Base-by-base conservation (phyloP, 2,113 vertebrate genomes). In the Amblyornis subalaris region DNA sequence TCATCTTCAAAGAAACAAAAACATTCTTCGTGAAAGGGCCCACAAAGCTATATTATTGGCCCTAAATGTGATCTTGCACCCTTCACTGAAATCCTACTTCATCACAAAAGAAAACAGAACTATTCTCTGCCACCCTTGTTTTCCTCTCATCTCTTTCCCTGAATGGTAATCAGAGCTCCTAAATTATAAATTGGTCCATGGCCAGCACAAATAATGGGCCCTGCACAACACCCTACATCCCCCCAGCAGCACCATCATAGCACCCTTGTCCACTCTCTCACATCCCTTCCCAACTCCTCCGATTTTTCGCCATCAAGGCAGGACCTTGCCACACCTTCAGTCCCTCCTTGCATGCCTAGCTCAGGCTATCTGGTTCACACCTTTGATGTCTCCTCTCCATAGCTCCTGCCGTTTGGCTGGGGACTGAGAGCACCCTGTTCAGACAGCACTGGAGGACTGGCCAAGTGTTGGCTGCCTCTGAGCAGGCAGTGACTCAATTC, bases 1-100 rank as follows among this genome's bases (percentile, higher is more conserved):
- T 95, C 91, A 95, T 82, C 89, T 85, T 92, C 89, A 96, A 95
- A 95, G 89, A 91, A 96, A 94, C 51, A 93, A 87, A 96, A 92
- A 93, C 74, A 93, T 89, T 91, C 77, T 73, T 91, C 60, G 74
- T 70, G 89, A 85, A 95, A 96, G 47, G 89, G 85, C 29, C 58
- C 64, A 74, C 54, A 88, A 95, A 93, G 73, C 53, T 91, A 12
- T 53, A 54, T 61, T 82, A 61, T 50, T 69, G 38, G 80, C 40
- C 66, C 74, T 94, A 89, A 89, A 79, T 29, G 58, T 15, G 70
- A 81, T 87, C 76, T 72, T 75, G 58, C 7, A 3, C 36, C 66
- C 70, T 83, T 79, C 87, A 51, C 4, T 76, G 47, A 89, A 94
- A 92, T 78, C 74, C 42, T 24, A 31, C 62, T 91, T 70, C 33